phyloP scores from a whole-genome alignment of 2,797 vertebrate genomes.

The Lepilemur septentrionalis region DNA sequence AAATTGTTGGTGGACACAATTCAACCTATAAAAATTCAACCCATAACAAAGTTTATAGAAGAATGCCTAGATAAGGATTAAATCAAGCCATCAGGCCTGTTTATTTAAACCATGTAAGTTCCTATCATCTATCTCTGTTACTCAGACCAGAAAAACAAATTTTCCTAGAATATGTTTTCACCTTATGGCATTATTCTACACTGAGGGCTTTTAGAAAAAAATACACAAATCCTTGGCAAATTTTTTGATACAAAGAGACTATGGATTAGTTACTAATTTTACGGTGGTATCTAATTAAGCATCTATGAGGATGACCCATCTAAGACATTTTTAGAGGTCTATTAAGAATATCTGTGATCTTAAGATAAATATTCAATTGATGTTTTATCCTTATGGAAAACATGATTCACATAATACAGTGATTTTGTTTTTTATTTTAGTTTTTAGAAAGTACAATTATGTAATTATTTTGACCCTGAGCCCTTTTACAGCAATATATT shows the following conservation, averaged over 20 bases:
- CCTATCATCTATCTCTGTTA: fast-evolving
- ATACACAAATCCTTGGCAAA: background rate
- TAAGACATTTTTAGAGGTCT: background rate
- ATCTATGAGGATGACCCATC: background rate
- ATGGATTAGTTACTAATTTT: background rate
- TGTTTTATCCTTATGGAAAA: background rate
- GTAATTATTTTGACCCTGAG: background rate
- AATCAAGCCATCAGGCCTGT: fast-evolving
- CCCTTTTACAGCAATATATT: background rate
- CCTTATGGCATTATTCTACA: background rate
- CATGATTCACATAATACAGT: background rate
- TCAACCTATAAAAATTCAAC: background rate
- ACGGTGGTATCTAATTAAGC: background rate
- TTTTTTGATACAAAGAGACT: background rate
- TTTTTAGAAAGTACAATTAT: background rate
- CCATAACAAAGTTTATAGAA: background rate
- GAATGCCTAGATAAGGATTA: background rate
- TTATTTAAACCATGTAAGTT: background rate
- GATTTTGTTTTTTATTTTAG: background rate
- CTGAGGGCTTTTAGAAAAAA: background rate
- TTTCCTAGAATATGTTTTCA: background rate
- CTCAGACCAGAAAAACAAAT: background rate
- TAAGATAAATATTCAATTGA: background rate
- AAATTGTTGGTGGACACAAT: background rate
- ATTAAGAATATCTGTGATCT: background rate